Evolutionary conservation across 1,140 invertebrate genomes (phyloP), one percentile per base, ranked within the genome.

Genomic region (Drosophila rufa): DNA sequence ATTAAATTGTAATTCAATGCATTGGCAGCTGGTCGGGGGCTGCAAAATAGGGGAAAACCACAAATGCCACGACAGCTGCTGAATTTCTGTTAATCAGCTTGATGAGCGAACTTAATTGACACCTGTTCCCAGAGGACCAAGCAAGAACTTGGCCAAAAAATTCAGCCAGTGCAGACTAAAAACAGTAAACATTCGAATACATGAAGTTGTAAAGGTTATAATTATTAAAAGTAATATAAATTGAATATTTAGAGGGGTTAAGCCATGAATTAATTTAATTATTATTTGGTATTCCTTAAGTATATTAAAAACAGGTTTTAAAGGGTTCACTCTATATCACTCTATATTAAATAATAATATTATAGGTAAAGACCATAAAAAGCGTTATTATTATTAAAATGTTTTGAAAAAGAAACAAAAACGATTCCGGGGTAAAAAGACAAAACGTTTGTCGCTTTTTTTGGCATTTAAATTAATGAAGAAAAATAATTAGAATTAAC

Each of bases 1-100:
- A 79, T 81, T 89, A 80, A 89, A 90, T 90, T 84, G 85, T 71
- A 90, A 89, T 90, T 85, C 77, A 75, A 89, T 89, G 61, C 60
- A 53, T 25, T 25, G 22, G 22, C 22, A 25, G 22, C 22, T 25
- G 22, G 3, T 25, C 22, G 22, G 22, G 51, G 33, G 53, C 36
- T 55, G 53, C 14, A 22, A 55, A 61, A 50, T 50, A 56, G 45
- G 38, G 25, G 46, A 48, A 42, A 59, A 25, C 45, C 69, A 15
- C 66, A 59, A 71, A 36, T 56, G n/a, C 12, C 45, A 40, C 60
- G 40, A 46, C 61, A 67, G 47, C 79, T 59, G 73, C 17, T 57
- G 45, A 50, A 42, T 53, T 33, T 45, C 43, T 47, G 78, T 67
- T 58, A 45, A 65, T 68, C 57, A 67, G 80, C 22, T 71, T 59